A percentile compares a stretch with the other conserved stretches of the same genome.
phyloP scores from a whole-genome alignment of 2,797 vertebrate genomes.

The Clarias laeviceps region DNA sequence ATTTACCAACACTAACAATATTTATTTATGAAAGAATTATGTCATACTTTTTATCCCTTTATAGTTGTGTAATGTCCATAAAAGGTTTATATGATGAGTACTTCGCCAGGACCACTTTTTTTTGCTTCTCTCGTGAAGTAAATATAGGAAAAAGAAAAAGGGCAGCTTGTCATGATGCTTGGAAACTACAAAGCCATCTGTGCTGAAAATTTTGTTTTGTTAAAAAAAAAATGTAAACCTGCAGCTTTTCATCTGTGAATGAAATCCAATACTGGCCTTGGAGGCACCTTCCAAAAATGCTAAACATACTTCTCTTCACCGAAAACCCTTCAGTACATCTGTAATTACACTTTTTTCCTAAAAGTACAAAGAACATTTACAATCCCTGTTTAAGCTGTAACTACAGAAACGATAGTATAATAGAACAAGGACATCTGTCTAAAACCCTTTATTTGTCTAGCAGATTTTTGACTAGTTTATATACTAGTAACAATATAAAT shows the following conservation, averaged over 20 bases:
- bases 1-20: neutral
- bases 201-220: neutral
- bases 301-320: neutral
- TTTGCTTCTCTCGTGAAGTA: neutral
- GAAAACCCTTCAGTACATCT: neutral
- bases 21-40: neutral
- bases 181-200: neutral
- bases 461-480: neutral
- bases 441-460: neutral
- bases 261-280: neutral
- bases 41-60: neutral
- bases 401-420: neutral
- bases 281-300: neutral
- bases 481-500: neutral
- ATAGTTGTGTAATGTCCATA: neutral
- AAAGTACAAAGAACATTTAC: neutral
- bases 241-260: neutral
- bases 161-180: no score
- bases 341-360: neutral
- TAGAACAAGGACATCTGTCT: neutral
- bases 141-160: no score
- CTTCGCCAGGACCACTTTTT: neutral
- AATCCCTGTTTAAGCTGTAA: neutral
- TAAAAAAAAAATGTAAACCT: no score
- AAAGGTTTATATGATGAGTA: neutral